These are phyloP conservation scores for Eupithecia subumbrata DNA, from an alignment of 2,888 invertebrate species.

Conservation along the genomic window DNA sequence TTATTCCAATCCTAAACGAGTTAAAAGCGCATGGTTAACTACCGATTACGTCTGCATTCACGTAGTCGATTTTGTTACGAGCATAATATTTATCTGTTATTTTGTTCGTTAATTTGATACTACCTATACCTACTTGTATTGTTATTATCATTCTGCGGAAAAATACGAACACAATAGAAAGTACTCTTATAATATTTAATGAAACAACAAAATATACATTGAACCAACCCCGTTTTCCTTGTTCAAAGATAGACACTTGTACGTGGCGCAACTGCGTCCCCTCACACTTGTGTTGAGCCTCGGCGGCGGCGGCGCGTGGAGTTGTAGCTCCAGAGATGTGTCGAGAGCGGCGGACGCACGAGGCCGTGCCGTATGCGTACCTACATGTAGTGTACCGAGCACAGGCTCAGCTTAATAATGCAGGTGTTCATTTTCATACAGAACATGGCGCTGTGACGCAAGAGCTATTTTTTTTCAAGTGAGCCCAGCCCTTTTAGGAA, in stretches of 20 bases:
- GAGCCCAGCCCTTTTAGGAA: background rate
- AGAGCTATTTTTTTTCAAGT: background rate
- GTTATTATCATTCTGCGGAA: background rate
- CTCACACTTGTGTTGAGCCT: background rate
- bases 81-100: background rate
- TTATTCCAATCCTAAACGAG: background rate
- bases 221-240: slow-evolving; percentile 7
- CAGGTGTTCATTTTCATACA: slow-evolving; percentile 21
- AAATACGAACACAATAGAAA: background rate
- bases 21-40: background rate
- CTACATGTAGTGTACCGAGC: background rate
- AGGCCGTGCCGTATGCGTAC: background rate
- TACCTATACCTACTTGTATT: no score
- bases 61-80: background rate
- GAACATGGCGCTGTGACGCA: background rate
- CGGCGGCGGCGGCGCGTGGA: background rate
- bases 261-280: slow-evolving; percentile 5
- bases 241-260: background rate
- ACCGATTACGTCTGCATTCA: background rate
- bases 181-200: background rate
- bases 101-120: background rate
- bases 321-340: background rate
- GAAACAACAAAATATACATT: background rate
- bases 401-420: slow-evolving; percentile 15
- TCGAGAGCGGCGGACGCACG: background rate